Percentiles rank a stretch among this genome's conserved stretches.
These are phyloP conservation scores for Otolemur crassicaudatus DNA, from an alignment of 2,797 vertebrate species.

Conservation along the genomic window DNA sequence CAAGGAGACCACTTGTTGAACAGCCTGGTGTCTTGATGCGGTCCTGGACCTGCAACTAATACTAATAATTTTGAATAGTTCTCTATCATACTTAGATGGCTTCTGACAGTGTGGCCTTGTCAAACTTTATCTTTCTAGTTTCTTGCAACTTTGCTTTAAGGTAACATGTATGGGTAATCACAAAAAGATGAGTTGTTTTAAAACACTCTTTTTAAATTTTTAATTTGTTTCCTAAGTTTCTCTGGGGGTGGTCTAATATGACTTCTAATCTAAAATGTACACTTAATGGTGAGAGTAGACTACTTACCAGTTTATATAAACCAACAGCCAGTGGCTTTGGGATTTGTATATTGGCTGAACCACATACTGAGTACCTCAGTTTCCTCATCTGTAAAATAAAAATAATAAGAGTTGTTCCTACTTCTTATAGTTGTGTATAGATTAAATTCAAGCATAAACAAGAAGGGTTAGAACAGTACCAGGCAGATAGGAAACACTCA, in stretches of 20 bases:
- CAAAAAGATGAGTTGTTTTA: not conserved
- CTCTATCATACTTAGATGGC: not conserved
- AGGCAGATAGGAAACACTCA: not conserved
- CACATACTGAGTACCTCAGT: not conserved
- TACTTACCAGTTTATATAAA: not conserved
- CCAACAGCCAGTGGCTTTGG: not conserved
- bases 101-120: not conserved
- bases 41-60: not conserved
- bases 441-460: not conserved
- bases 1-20: not conserved
- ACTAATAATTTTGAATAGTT: not conserved
- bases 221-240: conserved; percentile 42
- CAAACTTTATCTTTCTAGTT: not conserved
- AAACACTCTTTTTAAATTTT: not conserved
- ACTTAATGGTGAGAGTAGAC: not conserved
- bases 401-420: not conserved
- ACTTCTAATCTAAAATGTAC: not conserved
- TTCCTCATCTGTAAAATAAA: conserved; percentile 11
- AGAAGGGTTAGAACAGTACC: not conserved
- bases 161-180: not conserved
- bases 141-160: conserved; percentile 26
- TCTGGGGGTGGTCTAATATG: not conserved
- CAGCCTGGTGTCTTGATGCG: not conserved
- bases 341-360: conserved; percentile 38
- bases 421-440: not conserved